phyloP scores from a whole-genome alignment of 2,113 vertebrate genomes.

The Megalops atlanticus region DNA sequence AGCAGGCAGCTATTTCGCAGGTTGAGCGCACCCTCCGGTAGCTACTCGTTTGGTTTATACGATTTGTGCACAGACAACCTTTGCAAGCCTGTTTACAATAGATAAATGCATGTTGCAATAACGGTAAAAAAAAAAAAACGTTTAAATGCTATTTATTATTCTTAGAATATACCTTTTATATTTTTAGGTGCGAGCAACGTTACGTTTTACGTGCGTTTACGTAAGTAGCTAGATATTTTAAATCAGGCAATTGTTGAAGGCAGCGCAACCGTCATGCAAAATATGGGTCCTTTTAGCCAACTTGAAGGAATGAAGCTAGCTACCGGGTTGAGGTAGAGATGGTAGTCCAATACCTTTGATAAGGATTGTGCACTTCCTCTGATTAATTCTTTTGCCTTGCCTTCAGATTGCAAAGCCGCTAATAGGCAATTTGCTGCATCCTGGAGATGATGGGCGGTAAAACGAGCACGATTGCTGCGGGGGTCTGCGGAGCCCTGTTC shows the following conservation, averaged over 20 bases:
- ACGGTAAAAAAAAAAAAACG: no score
- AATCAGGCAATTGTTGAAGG: not conserved
- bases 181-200: no score
- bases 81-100: no score
- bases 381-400: not conserved
- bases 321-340: not conserved
- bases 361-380: not conserved
- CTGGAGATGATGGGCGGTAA: conserved; percentile 77
- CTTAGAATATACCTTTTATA: no score
- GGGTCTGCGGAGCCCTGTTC: conserved; percentile 87
- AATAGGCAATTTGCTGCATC: not conserved
- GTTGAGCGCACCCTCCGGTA: no score
- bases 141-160: no score
- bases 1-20: no score
- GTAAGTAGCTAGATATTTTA: not conserved
- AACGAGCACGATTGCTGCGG: conserved; percentile 86
- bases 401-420: not conserved
- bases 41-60: no score
- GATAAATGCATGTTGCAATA: no score
- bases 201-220: no score
- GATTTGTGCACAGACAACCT: no score
- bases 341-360: no score
- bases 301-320: not conserved
- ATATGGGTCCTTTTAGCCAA: not conserved
- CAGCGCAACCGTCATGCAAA: not conserved